A percentile compares a stretch with the other conserved stretches of the same genome.
Evolutionary conservation across 2,797 vertebrate genomes (phyloP).

Genomic region (Channa striata): DNA sequence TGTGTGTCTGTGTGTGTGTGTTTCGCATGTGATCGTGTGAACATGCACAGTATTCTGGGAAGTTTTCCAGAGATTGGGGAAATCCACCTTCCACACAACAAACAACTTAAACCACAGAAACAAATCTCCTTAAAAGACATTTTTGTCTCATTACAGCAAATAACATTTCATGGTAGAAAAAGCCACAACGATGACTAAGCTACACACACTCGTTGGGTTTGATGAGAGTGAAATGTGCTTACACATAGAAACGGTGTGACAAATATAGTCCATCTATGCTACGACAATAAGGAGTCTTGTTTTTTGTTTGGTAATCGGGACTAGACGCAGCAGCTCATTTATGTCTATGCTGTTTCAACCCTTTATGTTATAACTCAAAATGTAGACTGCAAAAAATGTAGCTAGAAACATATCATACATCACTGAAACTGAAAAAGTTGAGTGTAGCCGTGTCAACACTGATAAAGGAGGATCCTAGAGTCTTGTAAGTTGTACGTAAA

Average conservation of each 20-base stretch:
- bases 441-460: too few species aligned
- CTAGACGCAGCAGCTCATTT: neutral
- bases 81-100: slow-evolving; percentile 74
- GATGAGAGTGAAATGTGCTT: slow-evolving; percentile 44
- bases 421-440: too few species aligned
- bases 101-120: slow-evolving; percentile 70
- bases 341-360: neutral
- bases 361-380: too few species aligned
- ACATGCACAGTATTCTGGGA: slow-evolving; percentile 67
- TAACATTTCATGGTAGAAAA: slow-evolving; percentile 58
- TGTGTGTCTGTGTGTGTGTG: slow-evolving; percentile 29
- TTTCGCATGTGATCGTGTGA: slow-evolving; percentile 62
- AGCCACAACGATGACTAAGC: slow-evolving; percentile 49
- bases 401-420: too few species aligned
- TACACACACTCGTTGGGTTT: slow-evolving; percentile 55
- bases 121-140: slow-evolving; percentile 61
- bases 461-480: too few species aligned
- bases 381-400: too few species aligned
- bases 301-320: slow-evolving; percentile 19
- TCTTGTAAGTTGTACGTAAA: too few species aligned
- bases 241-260: slow-evolving; percentile 24
- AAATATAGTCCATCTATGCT: slow-evolving; percentile 28
- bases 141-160: slow-evolving; percentile 66
- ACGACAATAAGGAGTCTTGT: neutral
- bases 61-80: slow-evolving; percentile 70